phyloP scores from a whole-genome alignment of 2,888 invertebrate genomes.

The Ommatoiulus sabulosus region DNA sequence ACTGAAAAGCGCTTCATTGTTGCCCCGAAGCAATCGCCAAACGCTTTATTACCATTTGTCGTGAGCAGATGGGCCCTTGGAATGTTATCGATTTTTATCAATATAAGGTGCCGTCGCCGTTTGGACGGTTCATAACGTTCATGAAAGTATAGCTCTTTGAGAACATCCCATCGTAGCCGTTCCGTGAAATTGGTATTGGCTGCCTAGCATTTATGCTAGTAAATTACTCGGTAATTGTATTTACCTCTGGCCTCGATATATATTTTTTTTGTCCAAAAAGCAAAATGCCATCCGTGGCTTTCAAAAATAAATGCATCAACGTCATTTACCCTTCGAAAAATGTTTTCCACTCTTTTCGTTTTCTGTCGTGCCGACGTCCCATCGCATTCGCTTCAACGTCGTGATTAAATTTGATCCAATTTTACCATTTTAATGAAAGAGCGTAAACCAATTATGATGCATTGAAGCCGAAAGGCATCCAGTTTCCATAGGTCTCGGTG shows the following conservation, averaged over 20 bases:
- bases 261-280: background rate
- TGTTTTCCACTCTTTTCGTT: slow-evolving; percentile 32
- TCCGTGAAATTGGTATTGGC: background rate
- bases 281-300: slow-evolving; percentile 6
- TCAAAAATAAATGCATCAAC: slow-evolving; percentile 22
- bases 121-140: background rate
- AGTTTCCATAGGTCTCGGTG: background rate
- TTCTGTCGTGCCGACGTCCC: slow-evolving; percentile 16
- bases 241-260: background rate
- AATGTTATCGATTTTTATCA: background rate
- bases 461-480: slow-evolving; percentile 14
- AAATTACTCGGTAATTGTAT: background rate
- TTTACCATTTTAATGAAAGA: slow-evolving; percentile 36
- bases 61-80: background rate
- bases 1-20: background rate
- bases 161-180: background rate
- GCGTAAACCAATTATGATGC: slow-evolving; percentile 33
- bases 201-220: background rate
- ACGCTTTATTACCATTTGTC: slow-evolving; percentile 24
- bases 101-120: background rate
- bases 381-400: background rate
- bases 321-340: background rate
- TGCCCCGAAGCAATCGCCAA: background rate
- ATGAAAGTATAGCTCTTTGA: background rate
- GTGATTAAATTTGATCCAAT: slow-evolving; percentile 40